Percentiles rank a stretch among this genome's conserved stretches.
Conservation (phyloP, 2,113 vertebrate species). For the Chionodraco myersi region DNA sequence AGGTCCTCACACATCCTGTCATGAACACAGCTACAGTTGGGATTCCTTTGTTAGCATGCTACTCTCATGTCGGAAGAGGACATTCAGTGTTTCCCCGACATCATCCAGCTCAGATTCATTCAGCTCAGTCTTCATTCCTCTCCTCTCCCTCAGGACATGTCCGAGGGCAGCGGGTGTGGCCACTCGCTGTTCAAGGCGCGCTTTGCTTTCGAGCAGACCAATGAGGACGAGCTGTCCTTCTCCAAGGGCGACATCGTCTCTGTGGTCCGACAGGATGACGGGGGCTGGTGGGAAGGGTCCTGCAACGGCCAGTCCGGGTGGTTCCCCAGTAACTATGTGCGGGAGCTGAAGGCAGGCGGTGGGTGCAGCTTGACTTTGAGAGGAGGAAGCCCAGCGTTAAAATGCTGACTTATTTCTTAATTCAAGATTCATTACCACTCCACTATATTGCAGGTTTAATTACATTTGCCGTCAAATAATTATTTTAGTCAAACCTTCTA, state of each 20-base stretch:
- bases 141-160: slow-evolving; percentile 89
- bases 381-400: no score
- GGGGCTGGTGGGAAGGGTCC: slow-evolving; percentile 98
- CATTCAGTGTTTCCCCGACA: no score
- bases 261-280: slow-evolving; percentile 93
- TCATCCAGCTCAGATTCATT: background rate
- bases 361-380: slow-evolving; percentile 64
- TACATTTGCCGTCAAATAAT: slow-evolving; percentile 2
- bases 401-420: no score
- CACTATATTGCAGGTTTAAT: background rate
- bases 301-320: slow-evolving; percentile 91
- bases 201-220: slow-evolving; percentile 95
- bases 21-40: no score
- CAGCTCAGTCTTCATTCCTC: background rate
- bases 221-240: slow-evolving; percentile 97
- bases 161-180: slow-evolving; percentile 88
- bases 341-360: slow-evolving; percentile 95
- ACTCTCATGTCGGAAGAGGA: no score
- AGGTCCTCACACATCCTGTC: no score
- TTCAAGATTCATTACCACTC: no score
- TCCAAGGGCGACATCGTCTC: slow-evolving; percentile 95
- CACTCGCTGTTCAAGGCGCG: slow-evolving; percentile 93
- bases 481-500: background rate
- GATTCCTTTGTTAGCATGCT: no score
- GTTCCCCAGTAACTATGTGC: slow-evolving; percentile 98